Evolutionary conservation across 2,888 invertebrate genomes (phyloP).

Genomic region (Stegophylla sp.): DNA sequence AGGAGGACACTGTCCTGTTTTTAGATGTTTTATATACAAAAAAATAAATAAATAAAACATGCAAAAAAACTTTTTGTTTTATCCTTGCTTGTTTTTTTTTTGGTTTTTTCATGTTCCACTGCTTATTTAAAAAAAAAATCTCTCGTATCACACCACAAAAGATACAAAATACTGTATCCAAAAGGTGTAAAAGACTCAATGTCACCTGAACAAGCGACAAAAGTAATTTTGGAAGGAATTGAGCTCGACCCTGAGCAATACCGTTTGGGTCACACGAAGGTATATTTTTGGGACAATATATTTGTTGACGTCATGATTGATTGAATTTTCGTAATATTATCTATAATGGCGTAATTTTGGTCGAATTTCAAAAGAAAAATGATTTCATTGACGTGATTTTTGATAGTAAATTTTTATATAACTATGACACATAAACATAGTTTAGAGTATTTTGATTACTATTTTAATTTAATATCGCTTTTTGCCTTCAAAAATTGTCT

Average conservation of each 20-base stretch:
- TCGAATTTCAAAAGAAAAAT: not conserved
- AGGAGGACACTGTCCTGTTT: slow-evolving; percentile 5
- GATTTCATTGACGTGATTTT: no score
- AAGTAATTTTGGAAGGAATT: slow-evolving; percentile 62
- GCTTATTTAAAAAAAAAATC: slow-evolving; percentile 61
- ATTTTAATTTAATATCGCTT: not conserved
- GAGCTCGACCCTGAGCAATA: slow-evolving; percentile 91
- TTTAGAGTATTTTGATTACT: not conserved
- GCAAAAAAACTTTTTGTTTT: slow-evolving; percentile 53
- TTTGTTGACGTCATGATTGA: slow-evolving; percentile 32
- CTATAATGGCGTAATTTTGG: slow-evolving; percentile 52
- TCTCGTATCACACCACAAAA: slow-evolving; percentile 68
- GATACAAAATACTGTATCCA: slow-evolving; percentile 99
- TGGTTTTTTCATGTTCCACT: slow-evolving; percentile 55
- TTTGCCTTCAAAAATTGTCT: no score
- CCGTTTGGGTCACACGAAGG: slow-evolving; percentile 75
- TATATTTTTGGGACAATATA: slow-evolving; percentile 51
- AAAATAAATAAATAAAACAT: no score
- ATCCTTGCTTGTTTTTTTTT: slow-evolving; percentile 53
- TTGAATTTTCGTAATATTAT: slow-evolving; percentile 18
- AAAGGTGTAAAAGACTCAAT: slow-evolving; percentile 79
- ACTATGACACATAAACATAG: not conserved
- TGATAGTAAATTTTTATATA: not conserved
- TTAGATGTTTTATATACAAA: slow-evolving; percentile 15
- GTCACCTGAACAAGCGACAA: slow-evolving; percentile 70